phyloP scores from a whole-genome alignment of 2,797 vertebrate species.

The Clamator glandarius region DNA sequence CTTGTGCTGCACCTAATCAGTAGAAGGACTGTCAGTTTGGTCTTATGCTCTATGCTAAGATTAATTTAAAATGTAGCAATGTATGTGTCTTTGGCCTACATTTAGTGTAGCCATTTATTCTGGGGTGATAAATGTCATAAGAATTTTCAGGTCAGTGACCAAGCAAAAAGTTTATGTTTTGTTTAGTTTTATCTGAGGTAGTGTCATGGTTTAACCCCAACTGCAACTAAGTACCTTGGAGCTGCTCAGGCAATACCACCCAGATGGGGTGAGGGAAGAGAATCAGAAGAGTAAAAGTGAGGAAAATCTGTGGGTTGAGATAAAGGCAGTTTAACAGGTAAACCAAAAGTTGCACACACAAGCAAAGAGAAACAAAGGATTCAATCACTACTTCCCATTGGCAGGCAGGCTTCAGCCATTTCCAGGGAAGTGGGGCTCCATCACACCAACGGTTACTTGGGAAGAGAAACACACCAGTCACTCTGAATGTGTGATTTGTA shows the following conservation, averaged over 20 bases:
- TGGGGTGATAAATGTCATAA: not conserved
- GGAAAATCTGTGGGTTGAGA: not conserved
- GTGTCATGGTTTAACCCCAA: not conserved
- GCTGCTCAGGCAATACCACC: not conserved
- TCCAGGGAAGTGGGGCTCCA: not conserved
- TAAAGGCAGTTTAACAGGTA: not conserved
- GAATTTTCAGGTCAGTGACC: not conserved
- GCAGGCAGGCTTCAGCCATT: not conserved
- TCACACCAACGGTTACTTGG: rapidly evolving
- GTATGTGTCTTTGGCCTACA: not conserved
- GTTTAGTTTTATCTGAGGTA: not conserved
- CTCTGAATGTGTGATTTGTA: rapidly evolving
- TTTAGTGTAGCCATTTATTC: not conserved
- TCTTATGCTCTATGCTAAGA: not conserved
- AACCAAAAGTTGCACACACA: rapidly evolving
- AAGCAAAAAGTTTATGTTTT: not conserved
- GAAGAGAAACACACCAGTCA: not conserved
- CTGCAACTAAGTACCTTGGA: not conserved
- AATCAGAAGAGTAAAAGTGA: not conserved
- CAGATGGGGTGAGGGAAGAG: too few species aligned
- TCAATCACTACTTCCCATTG: rapidly evolving
- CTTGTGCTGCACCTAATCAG: not conserved
- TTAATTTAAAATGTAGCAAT: not conserved
- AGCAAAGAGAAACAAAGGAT: not conserved
- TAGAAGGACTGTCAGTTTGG: not conserved